Evolutionary conservation across 2,888 invertebrate genomes (phyloP).

Genomic region (Tipula confusa): DNA sequence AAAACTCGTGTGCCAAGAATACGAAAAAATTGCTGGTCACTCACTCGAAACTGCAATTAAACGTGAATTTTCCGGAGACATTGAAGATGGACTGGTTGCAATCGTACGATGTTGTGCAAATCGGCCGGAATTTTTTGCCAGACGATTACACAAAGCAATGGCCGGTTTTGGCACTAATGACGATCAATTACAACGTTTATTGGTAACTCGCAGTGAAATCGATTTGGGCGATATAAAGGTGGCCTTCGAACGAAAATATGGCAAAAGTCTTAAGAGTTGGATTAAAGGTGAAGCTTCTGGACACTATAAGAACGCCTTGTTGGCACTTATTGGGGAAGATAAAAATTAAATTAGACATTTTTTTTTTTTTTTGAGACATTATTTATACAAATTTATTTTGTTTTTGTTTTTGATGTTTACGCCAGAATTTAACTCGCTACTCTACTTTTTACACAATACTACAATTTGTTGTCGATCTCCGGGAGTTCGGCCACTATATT

Average conservation of each 20-base stretch:
- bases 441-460: neutral
- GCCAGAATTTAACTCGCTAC: neutral
- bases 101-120: constrained; percentile 77
- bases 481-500: neutral
- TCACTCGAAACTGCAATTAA: constrained; percentile 74
- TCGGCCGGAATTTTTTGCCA: constrained; percentile 78
- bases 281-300: constrained; percentile 81
- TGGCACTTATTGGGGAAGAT: constrained; percentile 60
- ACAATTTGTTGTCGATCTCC: neutral
- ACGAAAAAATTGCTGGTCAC: constrained; percentile 66
- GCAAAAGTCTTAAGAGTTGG: constrained; percentile 71
- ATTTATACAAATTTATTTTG: neutral
- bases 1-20: constrained; percentile 53
- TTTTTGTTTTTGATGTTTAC: neutral
- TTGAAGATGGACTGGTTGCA: constrained; percentile 70
- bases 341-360: neutral
- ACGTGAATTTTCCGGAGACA: constrained; percentile 79
- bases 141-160: constrained; percentile 81
- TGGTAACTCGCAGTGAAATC: constrained; percentile 77
- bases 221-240: constrained; percentile 82
- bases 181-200: constrained; percentile 73
- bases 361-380: neutral
- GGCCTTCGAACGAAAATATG: constrained; percentile 69
- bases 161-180: constrained; percentile 88
- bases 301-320: constrained; percentile 77